Evolutionary conservation across 2,888 invertebrate species (phyloP).

Genomic region (Amiota communis): DNA sequence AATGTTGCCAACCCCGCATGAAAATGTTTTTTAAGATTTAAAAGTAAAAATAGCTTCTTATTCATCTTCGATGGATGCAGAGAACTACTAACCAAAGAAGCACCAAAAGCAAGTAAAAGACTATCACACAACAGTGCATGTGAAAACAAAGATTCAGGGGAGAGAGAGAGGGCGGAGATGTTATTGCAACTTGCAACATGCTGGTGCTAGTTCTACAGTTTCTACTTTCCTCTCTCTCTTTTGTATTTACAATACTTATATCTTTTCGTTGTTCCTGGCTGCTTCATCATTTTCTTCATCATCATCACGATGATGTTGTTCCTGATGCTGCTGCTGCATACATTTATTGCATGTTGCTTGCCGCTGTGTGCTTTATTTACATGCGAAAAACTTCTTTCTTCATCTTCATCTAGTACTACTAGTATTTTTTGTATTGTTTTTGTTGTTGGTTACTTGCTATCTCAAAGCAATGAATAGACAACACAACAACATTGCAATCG

Average conservation of each 20-base stretch:
- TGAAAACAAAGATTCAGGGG: neutral
- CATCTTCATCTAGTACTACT: neutral
- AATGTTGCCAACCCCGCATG: constrained; percentile 28
- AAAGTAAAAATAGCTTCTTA: constrained; percentile 72
- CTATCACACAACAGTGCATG: too few relatives aligned
- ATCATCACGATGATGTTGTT: constrained; percentile 6
- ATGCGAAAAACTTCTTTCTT: constrained; percentile 42
- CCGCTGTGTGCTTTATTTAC: constrained; percentile 62
- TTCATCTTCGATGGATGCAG: constrained; percentile 67
- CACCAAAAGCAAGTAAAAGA: constrained; percentile 31
- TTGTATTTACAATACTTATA: too few relatives aligned
- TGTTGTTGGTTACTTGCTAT: constrained; percentile 12
- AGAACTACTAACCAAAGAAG: neutral
- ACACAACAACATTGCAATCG: constrained; percentile 14
- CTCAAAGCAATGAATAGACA: constrained; percentile 21
- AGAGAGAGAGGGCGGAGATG: too few relatives aligned
- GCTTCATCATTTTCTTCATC: too few relatives aligned
- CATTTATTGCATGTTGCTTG: constrained; percentile 46
- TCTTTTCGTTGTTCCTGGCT: too few relatives aligned
- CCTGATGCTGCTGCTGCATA: constrained; percentile 44
- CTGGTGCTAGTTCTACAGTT: constrained; percentile 13
- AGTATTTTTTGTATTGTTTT: neutral
- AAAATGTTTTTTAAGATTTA: constrained; percentile 52
- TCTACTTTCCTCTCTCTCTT: too few relatives aligned
- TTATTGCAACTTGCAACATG: constrained; percentile 33